Percentiles rank a stretch among this genome's conserved stretches.
Conservation (phyloP, 2,113 vertebrate genomes). For the Xerus inauris region DNA sequence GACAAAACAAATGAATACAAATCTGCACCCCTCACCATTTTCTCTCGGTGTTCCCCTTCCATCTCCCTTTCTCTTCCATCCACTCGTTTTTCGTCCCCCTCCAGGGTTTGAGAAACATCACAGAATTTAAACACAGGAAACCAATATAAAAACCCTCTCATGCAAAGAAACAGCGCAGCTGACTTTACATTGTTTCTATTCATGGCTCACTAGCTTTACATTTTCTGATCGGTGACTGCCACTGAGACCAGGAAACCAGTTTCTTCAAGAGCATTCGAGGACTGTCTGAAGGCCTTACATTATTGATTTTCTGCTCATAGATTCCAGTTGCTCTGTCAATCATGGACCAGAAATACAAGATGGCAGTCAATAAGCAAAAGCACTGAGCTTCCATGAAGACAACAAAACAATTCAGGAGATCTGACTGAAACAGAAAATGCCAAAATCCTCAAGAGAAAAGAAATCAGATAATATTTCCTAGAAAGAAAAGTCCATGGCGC, state of each 20-base stretch:
- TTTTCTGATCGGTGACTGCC: constrained; percentile 92
- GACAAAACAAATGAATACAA: constrained; percentile 87
- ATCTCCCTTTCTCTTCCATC: background rate
- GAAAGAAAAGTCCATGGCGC: constrained; percentile 22
- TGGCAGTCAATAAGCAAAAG: constrained; percentile 91
- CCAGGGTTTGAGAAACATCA: constrained; percentile 75
- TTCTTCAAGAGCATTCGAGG: constrained; percentile 89
- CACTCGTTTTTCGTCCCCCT: constrained; percentile 56
- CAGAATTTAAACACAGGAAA: constrained; percentile 84
- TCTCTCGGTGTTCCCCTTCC: background rate
- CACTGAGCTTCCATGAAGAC: constrained; percentile 85
- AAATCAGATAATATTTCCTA: constrained; percentile 61
- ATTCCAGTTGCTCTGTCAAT: constrained; percentile 93
- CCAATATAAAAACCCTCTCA: constrained; percentile 86
- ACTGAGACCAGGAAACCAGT: constrained; percentile 90
- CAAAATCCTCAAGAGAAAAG: constrained; percentile 65
- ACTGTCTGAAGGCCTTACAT: constrained; percentile 90
- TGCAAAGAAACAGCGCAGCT: constrained; percentile 86
- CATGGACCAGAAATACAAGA: constrained; percentile 92
- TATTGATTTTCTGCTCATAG: constrained; percentile 93
- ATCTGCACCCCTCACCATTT: constrained; percentile 76
- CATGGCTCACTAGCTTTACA: constrained; percentile 92
- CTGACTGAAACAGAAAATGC: constrained; percentile 62
- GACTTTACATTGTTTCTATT: constrained; percentile 92
- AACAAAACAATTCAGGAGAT: constrained; percentile 75